Base-by-base conservation (phyloP, 1,140 invertebrate species). In the Oreohelix idahoensis region DNA sequence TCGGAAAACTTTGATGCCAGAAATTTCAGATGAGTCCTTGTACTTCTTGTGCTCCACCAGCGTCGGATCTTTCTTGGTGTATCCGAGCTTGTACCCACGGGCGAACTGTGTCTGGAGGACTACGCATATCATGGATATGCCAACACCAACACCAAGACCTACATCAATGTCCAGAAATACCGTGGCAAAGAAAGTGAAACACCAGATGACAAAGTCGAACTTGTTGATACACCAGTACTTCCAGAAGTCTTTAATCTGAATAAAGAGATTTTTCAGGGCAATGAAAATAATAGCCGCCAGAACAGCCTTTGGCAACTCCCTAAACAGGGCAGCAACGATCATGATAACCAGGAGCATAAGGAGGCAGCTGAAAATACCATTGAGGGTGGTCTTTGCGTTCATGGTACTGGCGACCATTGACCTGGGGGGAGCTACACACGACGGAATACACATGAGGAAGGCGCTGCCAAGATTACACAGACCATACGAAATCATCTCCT, bases 381-480 rank as follows among this genome's bases (percentile, higher is more conserved):
- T 81, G 17, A 91, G 36, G 4, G 87, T 89, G 63, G 90, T 88
- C 70, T 88, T 89, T 23, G 88, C 87, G 81, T 89, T 89, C 89
- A 89, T 91, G 38, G 78, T 81, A 36, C 86, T 87, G n/a, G 88
- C 87, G 23, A 91, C 87, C 90, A 97, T 97, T 49, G 96, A 97
- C 85, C 96, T 92, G 0, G 96, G 95, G 89, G 96, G 96, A 26
- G 96, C 96, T 42, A 96, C 97, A 11, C 97, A 98, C 8, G 92
- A 93, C n/a, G 94, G 93, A 85, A 94, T 94, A 73, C 94, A 93
- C n/a, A 90, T 88, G 75, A 94, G 92, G 87, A 94, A 93, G 11
- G 93, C 93, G 36, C 91, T 90, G 39, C 93, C 86, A 17, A 92
- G 84, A 86, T 93, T 93, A 29, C 91, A 91, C 86, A 93, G 85